Evolutionary conservation across 2,113 vertebrate species (phyloP).

Genomic region (Mugil cephalus): DNA sequence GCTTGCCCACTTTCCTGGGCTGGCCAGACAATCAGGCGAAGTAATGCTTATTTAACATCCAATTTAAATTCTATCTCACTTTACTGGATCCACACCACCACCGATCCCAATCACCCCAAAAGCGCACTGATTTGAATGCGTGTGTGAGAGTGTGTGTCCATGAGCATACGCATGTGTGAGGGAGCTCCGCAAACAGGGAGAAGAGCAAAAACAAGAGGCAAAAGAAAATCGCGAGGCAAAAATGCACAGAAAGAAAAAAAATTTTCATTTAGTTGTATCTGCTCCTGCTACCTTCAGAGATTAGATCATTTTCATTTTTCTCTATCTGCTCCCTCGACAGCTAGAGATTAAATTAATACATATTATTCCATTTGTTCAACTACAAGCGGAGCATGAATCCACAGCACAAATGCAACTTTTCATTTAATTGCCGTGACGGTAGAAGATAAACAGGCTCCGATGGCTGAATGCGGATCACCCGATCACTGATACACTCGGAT

Average conservation of each 20-base stretch:
- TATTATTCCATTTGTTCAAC: constrained; percentile 1
- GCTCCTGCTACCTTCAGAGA: not conserved
- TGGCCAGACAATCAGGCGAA: constrained; percentile 80
- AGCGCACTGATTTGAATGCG: constrained; percentile 49
- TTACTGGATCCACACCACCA: constrained; percentile 73
- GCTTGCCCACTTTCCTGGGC: constrained; percentile 69
- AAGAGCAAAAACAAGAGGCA: not conserved
- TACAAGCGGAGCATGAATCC: constrained; percentile 14
- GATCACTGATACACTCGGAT: constrained; percentile 56
- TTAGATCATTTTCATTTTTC: constrained; percentile 13
- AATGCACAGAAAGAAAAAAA: constrained; percentile 8
- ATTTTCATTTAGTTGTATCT: constrained; percentile 21
- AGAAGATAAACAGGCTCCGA: constrained; percentile 45
- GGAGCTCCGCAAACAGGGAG: constrained; percentile 22
- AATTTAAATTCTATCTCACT: constrained; percentile 87
- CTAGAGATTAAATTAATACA: constrained; percentile 17
- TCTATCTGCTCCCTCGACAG: not conserved
- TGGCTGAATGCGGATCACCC: constrained; percentile 41
- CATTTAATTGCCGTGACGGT: constrained; percentile 11
- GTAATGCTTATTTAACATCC: constrained; percentile 89
- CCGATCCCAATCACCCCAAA: constrained; percentile 78
- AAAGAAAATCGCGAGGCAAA: not conserved
- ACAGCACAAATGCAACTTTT: constrained; percentile 15
- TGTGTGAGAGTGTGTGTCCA: constrained; percentile 32
- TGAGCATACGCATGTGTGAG: constrained; percentile 27